Evolutionary conservation across 1,140 invertebrate genomes (phyloP).

Genomic region (Hyposmocoma kahamanoa): DNA sequence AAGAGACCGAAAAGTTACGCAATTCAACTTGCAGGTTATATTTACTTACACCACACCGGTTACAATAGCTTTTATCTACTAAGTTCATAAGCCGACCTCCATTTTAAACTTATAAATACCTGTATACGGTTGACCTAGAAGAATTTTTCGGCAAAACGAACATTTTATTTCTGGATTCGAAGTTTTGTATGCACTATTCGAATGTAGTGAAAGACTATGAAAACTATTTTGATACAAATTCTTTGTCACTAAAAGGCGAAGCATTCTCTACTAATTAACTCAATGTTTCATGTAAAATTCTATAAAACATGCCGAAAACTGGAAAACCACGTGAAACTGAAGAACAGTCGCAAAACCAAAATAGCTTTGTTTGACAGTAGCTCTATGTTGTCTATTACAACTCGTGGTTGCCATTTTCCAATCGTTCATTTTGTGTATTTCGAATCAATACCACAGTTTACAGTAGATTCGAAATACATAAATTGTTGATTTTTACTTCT

Average conservation of each 20-base stretch:
- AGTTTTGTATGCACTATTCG: conserved; percentile 32
- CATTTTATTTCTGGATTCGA: conserved; percentile 49
- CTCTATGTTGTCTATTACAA: not conserved
- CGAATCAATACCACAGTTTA: no score
- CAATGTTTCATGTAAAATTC: not conserved
- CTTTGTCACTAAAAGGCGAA: conserved; percentile 50
- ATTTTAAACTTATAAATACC: conserved; percentile 28
- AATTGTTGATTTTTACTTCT: no score
- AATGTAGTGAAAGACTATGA: conserved; percentile 32
- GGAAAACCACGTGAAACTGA: conserved; percentile 60
- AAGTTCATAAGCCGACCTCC: no score
- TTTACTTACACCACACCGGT: no score
- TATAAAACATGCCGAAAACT: not conserved
- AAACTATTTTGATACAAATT: conserved; percentile 53
- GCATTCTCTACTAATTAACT: conserved; percentile 31
- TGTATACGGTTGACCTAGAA: conserved; percentile 38
- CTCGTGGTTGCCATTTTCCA: not conserved
- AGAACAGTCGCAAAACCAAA: conserved; percentile 7
- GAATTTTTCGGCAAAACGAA: conserved; percentile 54
- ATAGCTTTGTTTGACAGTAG: not conserved
- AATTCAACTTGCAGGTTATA: conserved; percentile 47
- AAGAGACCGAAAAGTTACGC: conserved; percentile 50
- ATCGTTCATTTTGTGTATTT: no score
- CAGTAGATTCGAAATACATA: no score
- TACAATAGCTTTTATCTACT: no score